A percentile compares a stretch with the other conserved stretches of the same genome.
phyloP scores from a whole-genome alignment of 2,797 vertebrate genomes.

The Sebastes goodei region DNA sequence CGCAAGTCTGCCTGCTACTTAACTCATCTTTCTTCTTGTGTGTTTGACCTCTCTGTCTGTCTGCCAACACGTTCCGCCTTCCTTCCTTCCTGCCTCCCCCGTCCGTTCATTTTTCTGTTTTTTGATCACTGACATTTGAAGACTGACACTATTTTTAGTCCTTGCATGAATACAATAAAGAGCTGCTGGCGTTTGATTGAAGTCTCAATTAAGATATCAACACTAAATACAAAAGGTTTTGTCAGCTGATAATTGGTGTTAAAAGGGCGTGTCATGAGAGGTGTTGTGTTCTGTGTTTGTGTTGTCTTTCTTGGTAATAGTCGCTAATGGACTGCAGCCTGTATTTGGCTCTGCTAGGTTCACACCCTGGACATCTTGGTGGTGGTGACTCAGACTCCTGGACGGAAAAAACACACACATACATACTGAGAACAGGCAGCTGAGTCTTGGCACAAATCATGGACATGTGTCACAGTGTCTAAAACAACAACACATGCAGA shows the following conservation, averaged over 20 bases:
- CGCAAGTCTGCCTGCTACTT: conserved; percentile 7
- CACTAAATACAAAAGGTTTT: neutral
- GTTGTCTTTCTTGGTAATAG: conserved; percentile 29
- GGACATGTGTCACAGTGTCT: conserved; percentile 28
- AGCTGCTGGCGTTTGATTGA: conserved; percentile 16
- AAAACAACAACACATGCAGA: conserved; percentile 25
- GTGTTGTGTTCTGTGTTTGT: conserved; percentile 17
- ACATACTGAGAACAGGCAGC: neutral
- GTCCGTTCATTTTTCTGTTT: neutral
- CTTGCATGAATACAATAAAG: neutral
- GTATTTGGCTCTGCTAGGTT: conserved; percentile 13
- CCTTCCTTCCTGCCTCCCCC: neutral
- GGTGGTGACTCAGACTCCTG: conserved; percentile 38
- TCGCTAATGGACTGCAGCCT: conserved; percentile 28
- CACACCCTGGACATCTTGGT: conserved; percentile 37
- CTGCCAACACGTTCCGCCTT: neutral
- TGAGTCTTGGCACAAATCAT: conserved; percentile 18
- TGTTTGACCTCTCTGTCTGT: conserved; percentile 16
- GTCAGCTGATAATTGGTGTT: conserved; percentile 11
- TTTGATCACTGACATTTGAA: conserved; percentile 6
- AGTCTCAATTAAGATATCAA: conserved; percentile 1
- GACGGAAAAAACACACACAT: conserved; percentile 7
- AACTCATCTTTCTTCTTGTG: conserved; percentile 25
- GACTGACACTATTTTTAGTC: conserved; percentile 10
- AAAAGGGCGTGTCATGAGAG: neutral